Percentiles rank a stretch among this genome's conserved stretches.
Conservation (phyloP, 1,140 invertebrate genomes). For the Ceratina australensis region DNA sequence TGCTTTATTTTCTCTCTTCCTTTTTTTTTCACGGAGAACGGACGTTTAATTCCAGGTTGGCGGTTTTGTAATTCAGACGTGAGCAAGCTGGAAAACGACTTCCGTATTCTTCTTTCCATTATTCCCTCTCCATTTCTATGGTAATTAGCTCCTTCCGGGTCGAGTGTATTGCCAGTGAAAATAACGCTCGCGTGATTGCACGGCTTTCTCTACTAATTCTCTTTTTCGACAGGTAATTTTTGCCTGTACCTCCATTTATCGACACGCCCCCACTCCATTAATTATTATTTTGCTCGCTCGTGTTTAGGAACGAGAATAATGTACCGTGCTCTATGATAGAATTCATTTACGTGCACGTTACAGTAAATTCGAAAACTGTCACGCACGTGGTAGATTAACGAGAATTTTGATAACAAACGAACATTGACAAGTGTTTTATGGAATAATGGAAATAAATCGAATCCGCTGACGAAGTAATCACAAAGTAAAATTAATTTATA, state of each 20-base stretch:
- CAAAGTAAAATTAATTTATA: slow-evolving; percentile 11
- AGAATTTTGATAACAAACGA: not conserved
- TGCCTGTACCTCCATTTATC: not conserved
- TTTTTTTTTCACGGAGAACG: not conserved
- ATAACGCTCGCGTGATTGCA: slow-evolving; percentile 20
- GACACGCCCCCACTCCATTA: not conserved
- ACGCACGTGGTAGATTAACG: too few species aligned
- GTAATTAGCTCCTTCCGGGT: slow-evolving; percentile 37
- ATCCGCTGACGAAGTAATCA: not conserved
- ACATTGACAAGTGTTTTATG: not conserved
- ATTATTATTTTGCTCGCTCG: not conserved
- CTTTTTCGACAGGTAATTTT: slow-evolving; percentile 7
- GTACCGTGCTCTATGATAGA: too few species aligned
- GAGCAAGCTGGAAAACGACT: slow-evolving; percentile 32
- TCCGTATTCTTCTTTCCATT: slow-evolving; percentile 30
- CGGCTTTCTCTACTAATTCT: slow-evolving; percentile 10
- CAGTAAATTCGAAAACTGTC: not conserved
- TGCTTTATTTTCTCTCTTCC: not conserved
- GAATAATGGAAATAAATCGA: not conserved
- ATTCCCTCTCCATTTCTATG: slow-evolving; percentile 34
- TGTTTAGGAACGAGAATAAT: too few species aligned
- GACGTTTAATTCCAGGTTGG: slow-evolving; percentile 24
- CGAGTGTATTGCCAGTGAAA: slow-evolving; percentile 12
- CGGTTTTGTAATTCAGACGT: slow-evolving; percentile 37
- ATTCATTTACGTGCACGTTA: too few species aligned